Evolutionary conservation across 2,888 invertebrate species (phyloP).

Genomic region (Geophilus truncorum): DNA sequence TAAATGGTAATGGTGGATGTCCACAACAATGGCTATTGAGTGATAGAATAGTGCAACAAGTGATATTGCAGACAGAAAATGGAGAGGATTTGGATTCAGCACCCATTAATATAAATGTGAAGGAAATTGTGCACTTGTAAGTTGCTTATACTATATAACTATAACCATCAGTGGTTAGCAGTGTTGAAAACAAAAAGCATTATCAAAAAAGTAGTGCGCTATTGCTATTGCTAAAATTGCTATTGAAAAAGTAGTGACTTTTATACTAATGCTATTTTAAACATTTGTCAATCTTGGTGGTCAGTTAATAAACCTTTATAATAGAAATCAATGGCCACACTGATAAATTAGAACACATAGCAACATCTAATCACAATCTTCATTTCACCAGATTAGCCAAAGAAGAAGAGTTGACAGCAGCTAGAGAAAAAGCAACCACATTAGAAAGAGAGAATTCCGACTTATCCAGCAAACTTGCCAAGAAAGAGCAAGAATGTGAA

Average conservation of each 20-base stretch:
- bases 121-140: slow-evolving; percentile 75
- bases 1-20: slow-evolving; percentile 72
- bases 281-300: too few species aligned
- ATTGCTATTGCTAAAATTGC: too few species aligned
- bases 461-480: slow-evolving; percentile 75
- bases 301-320: too few species aligned
- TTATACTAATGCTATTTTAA: too few species aligned
- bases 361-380: background rate
- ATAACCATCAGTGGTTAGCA: too few species aligned
- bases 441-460: slow-evolving; percentile 83
- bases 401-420: slow-evolving; percentile 85
- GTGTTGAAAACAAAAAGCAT: too few species aligned
- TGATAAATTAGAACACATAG: too few species aligned
- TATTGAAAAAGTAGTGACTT: too few species aligned
- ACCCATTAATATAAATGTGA: slow-evolving; percentile 82
- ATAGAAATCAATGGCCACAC: too few species aligned
- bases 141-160: too few species aligned
- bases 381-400: slow-evolving; percentile 62
- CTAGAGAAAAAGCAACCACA: slow-evolving; percentile 78
- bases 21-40: slow-evolving; percentile 90
- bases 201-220: too few species aligned
- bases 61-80: slow-evolving; percentile 72
- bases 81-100: slow-evolving; percentile 76
- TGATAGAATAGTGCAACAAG: slow-evolving; percentile 90
- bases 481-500: slow-evolving; percentile 88